phyloP scores from a whole-genome alignment of 1,140 invertebrate species.

The Apolygus lucorum region DNA sequence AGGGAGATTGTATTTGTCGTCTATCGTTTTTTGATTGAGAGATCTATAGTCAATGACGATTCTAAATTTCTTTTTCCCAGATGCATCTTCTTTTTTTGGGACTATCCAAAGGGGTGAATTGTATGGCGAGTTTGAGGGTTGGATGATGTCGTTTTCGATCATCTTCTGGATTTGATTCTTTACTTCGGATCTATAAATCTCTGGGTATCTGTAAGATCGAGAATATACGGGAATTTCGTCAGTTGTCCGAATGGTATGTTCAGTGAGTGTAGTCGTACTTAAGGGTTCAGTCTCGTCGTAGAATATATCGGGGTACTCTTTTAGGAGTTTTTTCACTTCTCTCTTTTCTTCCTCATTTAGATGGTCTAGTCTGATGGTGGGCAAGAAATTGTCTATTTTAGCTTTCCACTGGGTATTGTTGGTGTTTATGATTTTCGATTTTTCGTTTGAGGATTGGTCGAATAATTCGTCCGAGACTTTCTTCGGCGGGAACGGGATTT shows the following conservation, averaged over 20 bases:
- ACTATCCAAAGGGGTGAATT: conserved; percentile 25
- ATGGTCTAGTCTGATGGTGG: no score
- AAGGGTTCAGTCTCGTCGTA: conserved; percentile 1
- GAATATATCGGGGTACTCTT: conserved; percentile 5
- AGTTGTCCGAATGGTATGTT: conserved; percentile 35
- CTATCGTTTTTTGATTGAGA: conserved; percentile 31
- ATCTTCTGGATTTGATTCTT: conserved; percentile 36
- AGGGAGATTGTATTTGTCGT: conserved; percentile 43
- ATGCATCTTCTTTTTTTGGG: no score
- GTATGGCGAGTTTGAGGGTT: conserved; percentile 27
- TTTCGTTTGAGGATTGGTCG: no score
- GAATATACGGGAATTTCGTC: conserved; percentile 31
- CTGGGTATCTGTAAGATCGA: conserved; percentile 37
- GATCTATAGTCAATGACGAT: conserved; percentile 29
- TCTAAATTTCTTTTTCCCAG: conserved; percentile 30
- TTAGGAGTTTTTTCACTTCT: not conserved
- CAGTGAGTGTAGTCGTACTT: conserved; percentile 24
- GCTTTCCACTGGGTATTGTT: no score
- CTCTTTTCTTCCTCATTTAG: not conserved
- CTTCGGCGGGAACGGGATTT: no score
- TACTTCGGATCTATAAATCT: conserved; percentile 37
- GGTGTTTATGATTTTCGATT: no score
- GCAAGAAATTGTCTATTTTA: no score
- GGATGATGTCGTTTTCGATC: no score
- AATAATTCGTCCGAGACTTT: no score